Evolutionary conservation across 2,888 invertebrate genomes (phyloP), one percentile per base, ranked within the genome.

Genomic region (Erannis defoliaria): DNA sequence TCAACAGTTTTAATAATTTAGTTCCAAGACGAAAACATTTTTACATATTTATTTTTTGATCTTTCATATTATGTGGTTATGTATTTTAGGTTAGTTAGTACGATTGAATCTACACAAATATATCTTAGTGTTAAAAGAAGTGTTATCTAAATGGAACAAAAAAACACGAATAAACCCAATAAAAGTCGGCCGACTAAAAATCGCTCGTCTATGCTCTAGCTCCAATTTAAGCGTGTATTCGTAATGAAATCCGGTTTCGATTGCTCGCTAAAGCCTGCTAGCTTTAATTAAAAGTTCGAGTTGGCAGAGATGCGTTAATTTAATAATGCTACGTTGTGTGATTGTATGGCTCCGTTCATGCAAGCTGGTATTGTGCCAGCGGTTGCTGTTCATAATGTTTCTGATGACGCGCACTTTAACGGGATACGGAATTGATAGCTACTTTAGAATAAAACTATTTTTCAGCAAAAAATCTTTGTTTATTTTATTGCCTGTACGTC

Each of bases 221-320:
- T n/a, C 51, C 50, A 50, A 10, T 35, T 38, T 29, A 19, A 42
- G 43, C 29, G 35, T 45, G 26, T 19, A 29, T 31, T 42, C 19
- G 49, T 50, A 31, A 55, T 55, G 51, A 55, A 48, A 53, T 55
- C 57, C 62, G 37, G 55, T 58, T 51, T 40, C 59, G 46, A 55
- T 59, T 33, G 45, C 46, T 54, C 35, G 42, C 48, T 46, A 48
- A 48, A 48, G 35, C 46, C 33, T 16, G 54, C 57, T n/a, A 21
- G 54, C 59, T 58, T 50, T 68, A 66, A 66, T 66, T 66, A 66
- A 62, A 61, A 62, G 51, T 50, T 56, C 37, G 33, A 50, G 57
- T 54, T 59, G 61, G 26, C 49, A 55, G 55, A 35, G 46, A 61
- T 62, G 45, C 31, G 61, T 29, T 59, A 49, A 54, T 61, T 55